Percentiles rank a stretch among this genome's conserved stretches.
phyloP scores from a whole-genome alignment of 2,888 invertebrate genomes.

The Anodontia alba region DNA sequence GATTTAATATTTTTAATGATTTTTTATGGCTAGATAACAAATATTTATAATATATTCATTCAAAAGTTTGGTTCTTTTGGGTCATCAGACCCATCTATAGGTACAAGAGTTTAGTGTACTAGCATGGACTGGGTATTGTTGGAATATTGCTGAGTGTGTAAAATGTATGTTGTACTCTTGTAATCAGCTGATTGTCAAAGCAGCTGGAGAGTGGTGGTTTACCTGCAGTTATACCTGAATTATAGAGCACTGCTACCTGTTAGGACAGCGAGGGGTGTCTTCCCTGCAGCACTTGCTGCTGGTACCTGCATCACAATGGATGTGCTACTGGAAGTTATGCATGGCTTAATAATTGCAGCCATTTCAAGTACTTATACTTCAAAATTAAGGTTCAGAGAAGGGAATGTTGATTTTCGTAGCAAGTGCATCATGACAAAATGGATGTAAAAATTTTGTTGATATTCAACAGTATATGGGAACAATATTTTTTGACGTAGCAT shows the following conservation, averaged over 20 bases:
- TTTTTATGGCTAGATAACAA: too few relatives aligned
- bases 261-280: not conserved
- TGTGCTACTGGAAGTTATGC: not conserved
- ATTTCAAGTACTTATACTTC: not conserved
- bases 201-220: not conserved
- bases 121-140: not conserved
- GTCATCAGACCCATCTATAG: too few relatives aligned
- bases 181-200: constrained; percentile 18
- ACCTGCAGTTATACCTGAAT: not conserved
- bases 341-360: not conserved
- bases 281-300: not conserved
- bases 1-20: too few relatives aligned
- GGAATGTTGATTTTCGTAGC: not conserved
- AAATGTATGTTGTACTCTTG: not conserved
- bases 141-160: constrained; percentile 4
- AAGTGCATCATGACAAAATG: not conserved
- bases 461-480: not conserved
- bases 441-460: not conserved
- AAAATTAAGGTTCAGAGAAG: not conserved
- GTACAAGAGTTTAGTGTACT: too few relatives aligned
- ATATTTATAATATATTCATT: too few relatives aligned
- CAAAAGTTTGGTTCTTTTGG: too few relatives aligned
- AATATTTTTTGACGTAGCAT: constrained; percentile 1
- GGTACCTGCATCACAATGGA: not conserved
- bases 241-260: not conserved